Percentiles rank a stretch among this genome's conserved stretches.
These are phyloP conservation scores for Campoplex capitator DNA, from an alignment of 2,888 invertebrate genomes.

Conservation along the genomic window DNA sequence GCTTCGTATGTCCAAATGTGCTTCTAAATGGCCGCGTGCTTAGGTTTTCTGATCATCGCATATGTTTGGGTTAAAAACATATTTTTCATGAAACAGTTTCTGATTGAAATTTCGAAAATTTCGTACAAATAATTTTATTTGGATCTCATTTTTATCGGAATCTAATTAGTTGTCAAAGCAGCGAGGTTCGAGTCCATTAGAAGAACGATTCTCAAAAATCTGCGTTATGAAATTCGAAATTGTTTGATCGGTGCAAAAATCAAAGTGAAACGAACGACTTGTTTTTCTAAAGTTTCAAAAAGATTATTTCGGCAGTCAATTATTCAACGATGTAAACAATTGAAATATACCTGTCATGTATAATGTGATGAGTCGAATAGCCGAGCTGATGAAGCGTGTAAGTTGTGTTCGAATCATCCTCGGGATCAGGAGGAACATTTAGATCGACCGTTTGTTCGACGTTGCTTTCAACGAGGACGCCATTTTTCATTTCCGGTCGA, in stretches of 20 bases:
- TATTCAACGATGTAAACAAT: neutral
- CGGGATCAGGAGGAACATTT: conserved; percentile 71
- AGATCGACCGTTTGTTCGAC: conserved; percentile 74
- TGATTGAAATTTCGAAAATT: neutral
- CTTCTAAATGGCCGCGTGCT: neutral
- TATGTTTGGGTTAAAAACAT: too few relatives aligned
- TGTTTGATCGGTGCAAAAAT: neutral
- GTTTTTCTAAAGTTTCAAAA: neutral
- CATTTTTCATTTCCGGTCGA: conserved; percentile 83
- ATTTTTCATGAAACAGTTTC: neutral
- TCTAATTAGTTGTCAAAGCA: neutral
- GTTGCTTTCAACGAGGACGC: conserved; percentile 78
- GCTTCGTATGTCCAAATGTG: neutral
- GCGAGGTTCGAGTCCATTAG: neutral
- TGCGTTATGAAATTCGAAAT: neutral
- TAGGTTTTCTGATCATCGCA: too few relatives aligned
- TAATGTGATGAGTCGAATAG: conserved; percentile 74
- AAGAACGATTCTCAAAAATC: neutral
- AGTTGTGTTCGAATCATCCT: conserved; percentile 70
- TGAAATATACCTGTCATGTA: conserved; percentile 76
- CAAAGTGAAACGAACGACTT: neutral
- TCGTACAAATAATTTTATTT: neutral
- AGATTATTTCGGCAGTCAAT: neutral
- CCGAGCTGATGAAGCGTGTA: conserved; percentile 77
- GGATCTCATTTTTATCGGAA: neutral